phyloP scores from a whole-genome alignment of 2,113 vertebrate species.

The Odobenus rosmarus region DNA sequence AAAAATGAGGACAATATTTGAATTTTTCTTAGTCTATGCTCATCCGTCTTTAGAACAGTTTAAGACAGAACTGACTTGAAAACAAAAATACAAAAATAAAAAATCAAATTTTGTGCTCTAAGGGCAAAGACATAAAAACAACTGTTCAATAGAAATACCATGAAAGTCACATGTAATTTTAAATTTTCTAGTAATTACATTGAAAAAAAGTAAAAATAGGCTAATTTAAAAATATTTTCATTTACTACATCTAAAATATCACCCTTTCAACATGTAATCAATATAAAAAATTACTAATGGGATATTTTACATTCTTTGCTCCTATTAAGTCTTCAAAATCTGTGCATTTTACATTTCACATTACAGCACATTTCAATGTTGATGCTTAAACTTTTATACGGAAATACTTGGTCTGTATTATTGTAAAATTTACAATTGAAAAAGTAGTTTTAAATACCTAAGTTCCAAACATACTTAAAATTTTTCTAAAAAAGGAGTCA shows the following conservation, averaged over 20 bases:
- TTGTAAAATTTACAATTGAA: constrained; percentile 21
- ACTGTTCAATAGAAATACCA: background rate
- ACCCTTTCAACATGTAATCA: background rate
- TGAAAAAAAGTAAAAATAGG: background rate
- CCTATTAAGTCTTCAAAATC: constrained; percentile 13
- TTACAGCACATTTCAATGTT: background rate
- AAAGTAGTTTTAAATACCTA: constrained; percentile 14
- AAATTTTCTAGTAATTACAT: constrained; percentile 1
- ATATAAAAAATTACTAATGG: constrained; percentile 5
- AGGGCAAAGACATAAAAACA: background rate
- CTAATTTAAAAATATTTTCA: background rate
- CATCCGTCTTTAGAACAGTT: background rate
- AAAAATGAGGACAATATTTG: background rate
- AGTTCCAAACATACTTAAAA: constrained; percentile 14
- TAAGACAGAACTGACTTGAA: background rate
- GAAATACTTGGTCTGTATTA: constrained; percentile 35
- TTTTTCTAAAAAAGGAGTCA: background rate
- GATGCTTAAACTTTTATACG: background rate
- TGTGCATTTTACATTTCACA: background rate
- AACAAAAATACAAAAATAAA: background rate
- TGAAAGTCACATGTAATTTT: background rate
- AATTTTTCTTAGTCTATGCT: background rate
- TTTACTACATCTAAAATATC: constrained; percentile 1
- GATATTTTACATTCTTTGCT: constrained; percentile 33
- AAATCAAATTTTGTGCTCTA: background rate